Conservation (phyloP, 2,888 invertebrate species). For the Lepidochitona cinerea region DNA sequence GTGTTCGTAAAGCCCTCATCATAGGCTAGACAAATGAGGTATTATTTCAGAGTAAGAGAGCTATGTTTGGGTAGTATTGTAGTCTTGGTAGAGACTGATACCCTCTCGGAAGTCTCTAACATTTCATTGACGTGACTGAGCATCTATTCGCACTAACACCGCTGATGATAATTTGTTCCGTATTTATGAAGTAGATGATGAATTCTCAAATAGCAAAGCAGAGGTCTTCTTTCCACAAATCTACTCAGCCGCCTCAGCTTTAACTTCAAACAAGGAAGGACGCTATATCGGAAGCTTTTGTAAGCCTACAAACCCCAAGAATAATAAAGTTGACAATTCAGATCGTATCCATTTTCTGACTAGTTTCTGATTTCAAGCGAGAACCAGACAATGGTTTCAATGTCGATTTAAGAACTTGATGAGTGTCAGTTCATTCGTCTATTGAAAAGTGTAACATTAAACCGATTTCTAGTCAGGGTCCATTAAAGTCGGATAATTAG, state of each 20-base stretch:
- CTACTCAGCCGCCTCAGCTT: too few relatives aligned
- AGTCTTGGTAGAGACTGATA: neutral
- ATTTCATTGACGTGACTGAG: neutral
- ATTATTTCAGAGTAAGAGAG: neutral
- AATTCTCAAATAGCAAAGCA: too few relatives aligned
- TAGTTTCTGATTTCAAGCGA: neutral
- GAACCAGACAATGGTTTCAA: neutral
- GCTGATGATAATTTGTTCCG: neutral
- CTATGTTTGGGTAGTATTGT: neutral
- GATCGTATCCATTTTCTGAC: neutral
- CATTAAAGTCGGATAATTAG: neutral
- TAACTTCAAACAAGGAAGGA: too few relatives aligned
- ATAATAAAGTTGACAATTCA: neutral
- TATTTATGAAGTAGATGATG: neutral
- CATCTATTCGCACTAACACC: neutral
- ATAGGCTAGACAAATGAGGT: neutral
- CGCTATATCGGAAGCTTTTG: too few relatives aligned
- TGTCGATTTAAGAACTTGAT: too few relatives aligned
- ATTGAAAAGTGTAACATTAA: neutral
- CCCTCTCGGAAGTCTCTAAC: neutral
- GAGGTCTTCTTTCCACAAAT: too few relatives aligned
- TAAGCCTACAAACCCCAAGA: too few relatives aligned
- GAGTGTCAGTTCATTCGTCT: too few relatives aligned
- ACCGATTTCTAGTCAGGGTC: neutral
- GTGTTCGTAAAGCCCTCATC: neutral